Conservation (phyloP, 2,113 vertebrate genomes). For the Uria aalge region DNA sequence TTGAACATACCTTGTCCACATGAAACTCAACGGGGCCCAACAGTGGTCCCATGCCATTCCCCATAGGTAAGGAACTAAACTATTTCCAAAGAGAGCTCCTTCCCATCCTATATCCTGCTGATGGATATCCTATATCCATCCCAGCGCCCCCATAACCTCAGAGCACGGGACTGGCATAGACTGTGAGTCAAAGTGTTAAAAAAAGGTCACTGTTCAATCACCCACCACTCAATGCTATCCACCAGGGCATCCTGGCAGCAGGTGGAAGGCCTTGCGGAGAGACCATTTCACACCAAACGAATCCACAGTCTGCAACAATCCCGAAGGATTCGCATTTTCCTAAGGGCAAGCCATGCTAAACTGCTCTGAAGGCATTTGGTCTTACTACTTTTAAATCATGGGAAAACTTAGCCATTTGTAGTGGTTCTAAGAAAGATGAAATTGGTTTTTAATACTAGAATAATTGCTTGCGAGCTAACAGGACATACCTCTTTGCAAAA, state of each 20-base stretch:
- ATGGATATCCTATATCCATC: neutral
- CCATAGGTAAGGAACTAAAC: neutral
- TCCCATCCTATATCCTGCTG: neutral
- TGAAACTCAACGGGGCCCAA: neutral
- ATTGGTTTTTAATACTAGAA: neutral
- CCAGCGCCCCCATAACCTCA: neutral
- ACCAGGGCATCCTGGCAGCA: neutral
- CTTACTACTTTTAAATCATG: neutral
- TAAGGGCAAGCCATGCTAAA: neutral
- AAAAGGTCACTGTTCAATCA: neutral
- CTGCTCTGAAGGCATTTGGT: neutral
- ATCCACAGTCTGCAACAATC: neutral
- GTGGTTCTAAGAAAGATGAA: neutral
- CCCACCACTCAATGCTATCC: fast-evolving
- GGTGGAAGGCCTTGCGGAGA: neutral
- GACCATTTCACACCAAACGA: neutral
- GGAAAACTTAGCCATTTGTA: neutral
- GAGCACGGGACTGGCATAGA: neutral
- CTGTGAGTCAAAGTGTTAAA: neutral
- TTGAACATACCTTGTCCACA: neutral
- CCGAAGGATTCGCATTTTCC: neutral
- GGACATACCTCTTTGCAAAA: neutral
- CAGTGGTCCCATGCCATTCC: neutral
- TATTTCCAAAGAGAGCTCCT: neutral
- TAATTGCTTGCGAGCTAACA: neutral